phyloP scores from a whole-genome alignment of 2,113 vertebrate genomes.

The Sarotherodon lohbergeri region DNA sequence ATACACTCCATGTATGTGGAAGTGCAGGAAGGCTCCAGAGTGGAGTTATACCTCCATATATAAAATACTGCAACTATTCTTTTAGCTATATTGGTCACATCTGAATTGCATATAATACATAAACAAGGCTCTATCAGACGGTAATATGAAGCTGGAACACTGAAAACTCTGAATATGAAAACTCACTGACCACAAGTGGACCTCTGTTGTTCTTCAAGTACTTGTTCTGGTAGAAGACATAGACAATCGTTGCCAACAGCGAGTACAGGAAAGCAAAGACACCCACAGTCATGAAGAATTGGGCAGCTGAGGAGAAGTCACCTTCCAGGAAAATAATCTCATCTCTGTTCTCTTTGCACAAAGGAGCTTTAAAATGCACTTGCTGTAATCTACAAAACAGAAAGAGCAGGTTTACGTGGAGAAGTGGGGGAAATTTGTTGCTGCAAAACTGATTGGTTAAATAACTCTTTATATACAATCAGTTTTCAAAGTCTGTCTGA shows the following conservation, averaged over 20 bases:
- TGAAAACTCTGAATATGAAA: not conserved
- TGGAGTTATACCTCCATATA: not conserved
- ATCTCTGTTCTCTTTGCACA: slow-evolving; percentile 81
- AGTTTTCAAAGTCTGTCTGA: not conserved
- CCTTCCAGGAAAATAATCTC: slow-evolving; percentile 86
- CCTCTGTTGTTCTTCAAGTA: slow-evolving; percentile 97
- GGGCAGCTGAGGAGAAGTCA: slow-evolving; percentile 84
- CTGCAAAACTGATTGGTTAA: not conserved
- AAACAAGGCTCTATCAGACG: not conserved
- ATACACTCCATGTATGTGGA: not conserved
- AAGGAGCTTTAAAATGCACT: slow-evolving; percentile 88
- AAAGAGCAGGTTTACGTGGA: not conserved
- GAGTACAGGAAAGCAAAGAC: slow-evolving; percentile 97
- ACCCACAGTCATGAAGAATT: slow-evolving; percentile 91
- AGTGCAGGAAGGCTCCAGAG: not conserved
- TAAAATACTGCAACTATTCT: not conserved
- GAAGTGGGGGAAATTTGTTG: not conserved
- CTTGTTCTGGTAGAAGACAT: slow-evolving; percentile 98
- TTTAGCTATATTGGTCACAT: not conserved
- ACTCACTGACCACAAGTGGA: slow-evolving; percentile 87
- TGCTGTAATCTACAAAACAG: slow-evolving; percentile 82
- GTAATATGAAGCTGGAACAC: not conserved
- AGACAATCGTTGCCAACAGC: slow-evolving; percentile 89
- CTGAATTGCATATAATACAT: not conserved
- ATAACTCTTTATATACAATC: not conserved